Base-by-base conservation (phyloP, 2,113 vertebrate species). In the Phylloscopus trochiloides region DNA sequence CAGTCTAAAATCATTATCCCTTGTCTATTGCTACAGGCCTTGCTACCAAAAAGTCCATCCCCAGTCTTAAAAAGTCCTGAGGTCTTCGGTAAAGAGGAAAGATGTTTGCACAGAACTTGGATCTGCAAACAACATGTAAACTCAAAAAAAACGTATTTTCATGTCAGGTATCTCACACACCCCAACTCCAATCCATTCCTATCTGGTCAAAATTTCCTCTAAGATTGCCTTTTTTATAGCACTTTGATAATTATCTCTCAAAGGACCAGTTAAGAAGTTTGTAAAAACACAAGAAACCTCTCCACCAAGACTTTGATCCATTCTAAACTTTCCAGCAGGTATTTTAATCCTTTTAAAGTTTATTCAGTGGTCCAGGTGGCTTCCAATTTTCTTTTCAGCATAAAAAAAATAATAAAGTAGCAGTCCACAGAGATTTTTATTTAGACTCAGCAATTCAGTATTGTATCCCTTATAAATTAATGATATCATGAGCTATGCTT, bases 271-370 rank as follows among this genome's bases (percentile, higher is more conserved):
- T 21, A 73, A n/a, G 5, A 58, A 43, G 12, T 70, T 68, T n/a
- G 22, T 20, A 52, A 70, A 74, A 68, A 2, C 14, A 38, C 4
- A 51, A 67, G 38, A 55, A 2, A 2, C 0, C 1, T 22, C 1
- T 7, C 2, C 18, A 40, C 21, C 8, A 59, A 78, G 50, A 9
- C 3, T 28, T 38, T 3, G 2, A 25, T 36, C 13, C 24, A 65
- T 58, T 80, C 47, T 6, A 50, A 34, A 62, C 57, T 90, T 86
- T 45, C 15, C 17, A 61, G 48, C 3, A 57, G 9, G 4, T 65
- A n/a, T 58, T 81, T 87, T 47, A 77, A 42, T 50, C 2, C 17
- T 34, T 86, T 52, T 40, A 26, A 70, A 58, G 21, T 67, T 73
- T 51, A 70, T 10, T 55, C 38, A 63, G 31, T 58, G 20, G 45